These are phyloP conservation scores for Elgonia sp. DNA, from an alignment of 2,888 invertebrate species.

Conservation along the genomic window DNA sequence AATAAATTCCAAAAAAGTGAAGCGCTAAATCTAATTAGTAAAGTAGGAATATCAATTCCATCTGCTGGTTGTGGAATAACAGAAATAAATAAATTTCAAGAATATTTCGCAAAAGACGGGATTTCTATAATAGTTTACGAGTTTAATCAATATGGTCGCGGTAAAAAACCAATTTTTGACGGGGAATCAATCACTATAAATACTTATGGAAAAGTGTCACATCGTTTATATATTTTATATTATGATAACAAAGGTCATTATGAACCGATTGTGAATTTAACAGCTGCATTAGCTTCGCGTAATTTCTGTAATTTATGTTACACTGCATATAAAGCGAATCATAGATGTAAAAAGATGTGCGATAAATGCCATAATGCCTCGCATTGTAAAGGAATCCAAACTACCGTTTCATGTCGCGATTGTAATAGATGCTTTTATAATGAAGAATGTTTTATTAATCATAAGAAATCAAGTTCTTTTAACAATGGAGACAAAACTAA, in stretches of 20 bases:
- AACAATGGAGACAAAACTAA: background rate
- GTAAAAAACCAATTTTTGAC: conserved; percentile 23
- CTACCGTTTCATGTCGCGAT: background rate
- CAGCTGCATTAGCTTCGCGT: conserved; percentile 6
- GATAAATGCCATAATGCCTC: conserved; percentile 20
- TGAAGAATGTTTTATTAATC: background rate
- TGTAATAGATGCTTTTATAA: conserved; percentile 18
- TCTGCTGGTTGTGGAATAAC: background rate
- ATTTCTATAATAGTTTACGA: conserved; percentile 25
- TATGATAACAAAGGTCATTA: conserved; percentile 33
- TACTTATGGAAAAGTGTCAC: background rate
- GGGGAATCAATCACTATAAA: conserved; percentile 17
- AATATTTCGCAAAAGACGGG: conserved; percentile 4
- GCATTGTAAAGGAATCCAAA: background rate
- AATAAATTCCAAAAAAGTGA: background rate
- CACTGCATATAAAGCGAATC: conserved; percentile 15
- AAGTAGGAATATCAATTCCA: background rate
- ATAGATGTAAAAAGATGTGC: conserved; percentile 24
- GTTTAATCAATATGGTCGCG: conserved; percentile 2
- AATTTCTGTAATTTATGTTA: conserved; percentile 34
- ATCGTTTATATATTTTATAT: conserved; percentile 41
- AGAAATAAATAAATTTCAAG: conserved; percentile 46
- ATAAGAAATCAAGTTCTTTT: conserved; percentile 10
- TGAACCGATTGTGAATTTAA: conserved; percentile 41
- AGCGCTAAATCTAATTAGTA: conserved; percentile 12